Evolutionary conservation across 2,113 vertebrate species (phyloP).

Genomic region (Promerops cafer): DNA sequence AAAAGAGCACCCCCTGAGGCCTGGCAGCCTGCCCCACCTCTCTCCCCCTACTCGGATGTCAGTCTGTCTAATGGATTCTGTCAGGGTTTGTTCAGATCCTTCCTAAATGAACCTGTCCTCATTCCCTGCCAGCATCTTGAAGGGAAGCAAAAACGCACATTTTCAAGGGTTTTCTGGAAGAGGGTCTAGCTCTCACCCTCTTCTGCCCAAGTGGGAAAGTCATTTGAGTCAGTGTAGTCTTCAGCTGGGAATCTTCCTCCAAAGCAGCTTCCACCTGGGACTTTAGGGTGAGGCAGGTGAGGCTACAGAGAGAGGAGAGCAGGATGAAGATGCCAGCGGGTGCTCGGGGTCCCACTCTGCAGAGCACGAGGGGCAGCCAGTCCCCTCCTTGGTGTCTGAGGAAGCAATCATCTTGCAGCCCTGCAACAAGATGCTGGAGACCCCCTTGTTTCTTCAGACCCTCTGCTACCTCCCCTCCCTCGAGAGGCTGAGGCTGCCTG

Average conservation of each 20-base stretch:
- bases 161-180: not conserved
- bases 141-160: not conserved
- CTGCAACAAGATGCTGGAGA: fast-evolving
- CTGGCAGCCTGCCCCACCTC: not conserved
- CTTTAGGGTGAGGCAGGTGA: fast-evolving
- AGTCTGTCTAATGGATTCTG: not conserved
- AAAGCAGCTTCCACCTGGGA: not conserved
- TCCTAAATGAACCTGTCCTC: not conserved
- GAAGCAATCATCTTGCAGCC: not conserved
- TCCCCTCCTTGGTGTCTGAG: not conserved
- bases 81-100: not conserved
- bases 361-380: fast-evolving
- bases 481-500: fast-evolving
- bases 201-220: not conserved
- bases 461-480: not conserved
- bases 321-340: not conserved
- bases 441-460: not conserved
- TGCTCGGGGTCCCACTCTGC: not conserved
- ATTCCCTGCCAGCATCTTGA: not conserved
- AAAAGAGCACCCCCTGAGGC: not conserved
- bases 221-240: not conserved
- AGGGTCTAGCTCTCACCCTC: not conserved
- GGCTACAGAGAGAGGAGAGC: not conserved
- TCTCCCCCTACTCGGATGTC: not conserved
- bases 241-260: not conserved